Evolutionary conservation across 2,113 vertebrate species (phyloP).

Genomic region (Maccullochella peelii): DNA sequence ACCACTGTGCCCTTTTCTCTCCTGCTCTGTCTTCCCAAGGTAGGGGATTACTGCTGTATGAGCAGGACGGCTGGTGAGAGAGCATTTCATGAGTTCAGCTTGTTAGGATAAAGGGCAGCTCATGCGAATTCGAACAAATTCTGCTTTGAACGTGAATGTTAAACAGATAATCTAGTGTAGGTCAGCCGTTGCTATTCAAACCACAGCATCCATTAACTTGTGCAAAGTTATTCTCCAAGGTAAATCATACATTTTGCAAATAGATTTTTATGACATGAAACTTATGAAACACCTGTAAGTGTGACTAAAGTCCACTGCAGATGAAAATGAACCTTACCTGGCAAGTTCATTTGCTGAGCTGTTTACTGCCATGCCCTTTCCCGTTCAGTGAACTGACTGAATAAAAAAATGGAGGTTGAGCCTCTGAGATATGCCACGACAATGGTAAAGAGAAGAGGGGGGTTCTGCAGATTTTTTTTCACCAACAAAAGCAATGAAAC

Average conservation of each 20-base stretch:
- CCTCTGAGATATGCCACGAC: constrained; percentile 42
- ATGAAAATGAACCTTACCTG: not conserved
- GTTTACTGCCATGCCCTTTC: constrained; percentile 39
- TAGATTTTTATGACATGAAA: constrained; percentile 38
- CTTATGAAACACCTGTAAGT: constrained; percentile 39
- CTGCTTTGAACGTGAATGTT: constrained; percentile 33
- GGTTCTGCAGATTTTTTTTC: constrained; percentile 48
- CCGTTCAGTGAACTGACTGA: constrained; percentile 49
- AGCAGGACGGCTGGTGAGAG: constrained; percentile 43
- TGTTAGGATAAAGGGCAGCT: constrained; percentile 74
- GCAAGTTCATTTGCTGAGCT: constrained; percentile 3
- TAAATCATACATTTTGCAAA: constrained; percentile 11
- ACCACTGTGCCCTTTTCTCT: constrained; percentile 75
- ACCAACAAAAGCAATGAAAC: constrained; percentile 65
- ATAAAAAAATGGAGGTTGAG: constrained; percentile 46
- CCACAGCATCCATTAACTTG: constrained; percentile 14
- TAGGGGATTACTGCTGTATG: constrained; percentile 71
- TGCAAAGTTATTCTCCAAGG: constrained; percentile 5
- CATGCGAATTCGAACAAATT: constrained; percentile 61
- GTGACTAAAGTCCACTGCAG: constrained; percentile 8
- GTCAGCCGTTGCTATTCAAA: constrained; percentile 41
- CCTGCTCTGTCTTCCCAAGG: constrained; percentile 64
- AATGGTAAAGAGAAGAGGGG: constrained; percentile 47
- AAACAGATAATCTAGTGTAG: constrained; percentile 55
- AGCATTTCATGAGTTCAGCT: constrained; percentile 66